A percentile compares a stretch with the other conserved stretches of the same genome.
phyloP scores from a whole-genome alignment of 2,888 invertebrate genomes.

The Junonia oenone region DNA sequence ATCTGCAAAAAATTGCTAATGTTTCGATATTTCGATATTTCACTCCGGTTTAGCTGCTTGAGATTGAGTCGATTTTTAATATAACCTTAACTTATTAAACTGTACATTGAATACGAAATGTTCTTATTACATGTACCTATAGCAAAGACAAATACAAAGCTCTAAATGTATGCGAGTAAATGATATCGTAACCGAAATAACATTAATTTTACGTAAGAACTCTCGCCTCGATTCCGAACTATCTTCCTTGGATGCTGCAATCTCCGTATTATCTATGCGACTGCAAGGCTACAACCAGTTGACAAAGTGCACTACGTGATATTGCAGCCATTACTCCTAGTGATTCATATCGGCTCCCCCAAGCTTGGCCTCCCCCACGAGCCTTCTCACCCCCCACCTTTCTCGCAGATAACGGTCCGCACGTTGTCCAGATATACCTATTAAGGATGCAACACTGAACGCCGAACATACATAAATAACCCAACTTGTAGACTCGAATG shows the following conservation, averaged over 20 bases:
- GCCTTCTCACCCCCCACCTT: slow-evolving; percentile 45
- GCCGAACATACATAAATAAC: slow-evolving; percentile 46
- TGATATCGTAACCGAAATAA: slow-evolving; percentile 26
- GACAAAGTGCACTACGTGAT: slow-evolving; percentile 80
- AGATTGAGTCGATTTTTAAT: not conserved
- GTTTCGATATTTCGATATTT: slow-evolving; percentile 19
- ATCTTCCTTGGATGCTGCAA: slow-evolving; percentile 56
- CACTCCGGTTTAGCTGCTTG: not conserved
- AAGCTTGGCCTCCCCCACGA: slow-evolving; percentile 38
- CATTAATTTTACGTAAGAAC: slow-evolving; percentile 45
- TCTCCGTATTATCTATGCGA: slow-evolving; percentile 72
- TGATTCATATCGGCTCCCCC: slow-evolving; percentile 72
- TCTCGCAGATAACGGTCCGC: slow-evolving; percentile 58
- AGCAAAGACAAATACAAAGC: not conserved
- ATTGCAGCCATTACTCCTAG: slow-evolving; percentile 77
- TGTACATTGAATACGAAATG: too few species aligned
- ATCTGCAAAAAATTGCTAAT: slow-evolving; percentile 25
- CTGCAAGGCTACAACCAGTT: slow-evolving; percentile 73
- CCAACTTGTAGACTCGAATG: slow-evolving; percentile 40
- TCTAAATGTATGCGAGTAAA: slow-evolving; percentile 14
- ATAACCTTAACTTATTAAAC: too few species aligned
- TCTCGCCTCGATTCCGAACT: slow-evolving; percentile 38
- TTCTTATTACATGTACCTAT: too few species aligned
- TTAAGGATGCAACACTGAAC: slow-evolving; percentile 54
- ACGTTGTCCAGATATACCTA: slow-evolving; percentile 59